These are phyloP conservation scores for Centropus unirufus DNA, from an alignment of 2,113 vertebrate species.

Conservation along the genomic window DNA sequence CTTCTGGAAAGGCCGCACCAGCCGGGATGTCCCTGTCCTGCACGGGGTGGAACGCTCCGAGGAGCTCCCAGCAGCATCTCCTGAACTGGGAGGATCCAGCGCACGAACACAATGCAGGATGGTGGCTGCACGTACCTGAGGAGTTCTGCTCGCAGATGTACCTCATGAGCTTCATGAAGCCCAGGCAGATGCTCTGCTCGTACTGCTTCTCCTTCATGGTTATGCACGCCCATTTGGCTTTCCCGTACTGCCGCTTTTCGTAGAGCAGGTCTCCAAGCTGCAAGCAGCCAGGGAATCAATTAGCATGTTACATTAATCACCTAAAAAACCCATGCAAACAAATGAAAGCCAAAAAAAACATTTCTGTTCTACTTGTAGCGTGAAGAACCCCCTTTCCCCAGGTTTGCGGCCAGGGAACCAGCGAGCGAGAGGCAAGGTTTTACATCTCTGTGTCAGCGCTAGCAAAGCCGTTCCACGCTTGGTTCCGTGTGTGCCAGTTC, in stretches of 20 bases:
- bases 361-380: neutral
- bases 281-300: neutral
- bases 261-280: slow-evolving; percentile 85
- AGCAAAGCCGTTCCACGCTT: neutral
- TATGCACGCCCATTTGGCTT: slow-evolving; percentile 89
- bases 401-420: neutral
- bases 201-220: slow-evolving; percentile 84
- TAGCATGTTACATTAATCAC: neutral
- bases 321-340: neutral
- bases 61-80: neutral
- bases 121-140: slow-evolving; percentile 70
- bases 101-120: accelerated
- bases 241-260: slow-evolving; percentile 86
- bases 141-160: slow-evolving; percentile 92
- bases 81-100: neutral
- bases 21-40: neutral
- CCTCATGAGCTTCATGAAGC: slow-evolving; percentile 92
- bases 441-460: neutral
- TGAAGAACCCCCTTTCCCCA: neutral
- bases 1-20: neutral
- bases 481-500: accelerated
- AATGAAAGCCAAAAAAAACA: neutral
- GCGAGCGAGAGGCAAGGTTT: no score
- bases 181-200: slow-evolving; percentile 90
- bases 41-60: neutral